Conservation (phyloP, 2,797 vertebrate genomes). For the Esox masquinongy region DNA sequence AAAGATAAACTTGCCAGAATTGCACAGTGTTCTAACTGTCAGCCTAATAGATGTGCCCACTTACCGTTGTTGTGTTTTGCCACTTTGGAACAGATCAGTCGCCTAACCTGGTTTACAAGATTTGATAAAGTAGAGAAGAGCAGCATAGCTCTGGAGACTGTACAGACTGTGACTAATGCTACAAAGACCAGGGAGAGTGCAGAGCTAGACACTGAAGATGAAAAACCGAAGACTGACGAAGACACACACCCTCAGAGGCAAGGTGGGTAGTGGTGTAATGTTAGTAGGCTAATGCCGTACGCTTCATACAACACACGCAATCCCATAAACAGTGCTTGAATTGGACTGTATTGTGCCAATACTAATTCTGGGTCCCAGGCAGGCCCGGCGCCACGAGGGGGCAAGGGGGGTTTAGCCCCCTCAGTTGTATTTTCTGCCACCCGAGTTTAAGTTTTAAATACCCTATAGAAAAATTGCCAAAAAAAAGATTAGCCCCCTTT, state of each 20-base stretch:
- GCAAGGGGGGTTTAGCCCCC: no score
- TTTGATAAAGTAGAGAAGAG: slow-evolving; percentile 65
- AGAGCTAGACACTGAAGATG: slow-evolving; percentile 4
- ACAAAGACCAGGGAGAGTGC: background rate
- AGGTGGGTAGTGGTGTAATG: slow-evolving; percentile 47
- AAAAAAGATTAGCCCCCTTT: no score
- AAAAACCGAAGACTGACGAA: slow-evolving; percentile 16
- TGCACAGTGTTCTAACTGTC: background rate
- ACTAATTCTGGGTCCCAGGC: background rate
- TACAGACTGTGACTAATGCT: background rate
- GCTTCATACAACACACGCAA: background rate
- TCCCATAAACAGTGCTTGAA: background rate
- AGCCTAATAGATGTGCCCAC: background rate
- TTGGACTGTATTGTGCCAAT: background rate
- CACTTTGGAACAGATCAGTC: slow-evolving; percentile 73
- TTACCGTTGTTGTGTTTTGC: background rate
- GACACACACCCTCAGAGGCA: slow-evolving; percentile 21
- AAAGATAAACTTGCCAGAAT: background rate
- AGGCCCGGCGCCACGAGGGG: no score
- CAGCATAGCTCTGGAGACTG: slow-evolving; percentile 55
- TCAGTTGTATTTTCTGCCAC: no score
- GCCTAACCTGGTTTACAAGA: slow-evolving; percentile 92
- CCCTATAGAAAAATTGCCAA: no score
- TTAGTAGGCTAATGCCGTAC: background rate
- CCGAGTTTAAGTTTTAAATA: no score